Percentiles rank a stretch among this genome's conserved stretches.
Conservation (phyloP, 1,140 invertebrate species). For the Heliconius hermathena region DNA sequence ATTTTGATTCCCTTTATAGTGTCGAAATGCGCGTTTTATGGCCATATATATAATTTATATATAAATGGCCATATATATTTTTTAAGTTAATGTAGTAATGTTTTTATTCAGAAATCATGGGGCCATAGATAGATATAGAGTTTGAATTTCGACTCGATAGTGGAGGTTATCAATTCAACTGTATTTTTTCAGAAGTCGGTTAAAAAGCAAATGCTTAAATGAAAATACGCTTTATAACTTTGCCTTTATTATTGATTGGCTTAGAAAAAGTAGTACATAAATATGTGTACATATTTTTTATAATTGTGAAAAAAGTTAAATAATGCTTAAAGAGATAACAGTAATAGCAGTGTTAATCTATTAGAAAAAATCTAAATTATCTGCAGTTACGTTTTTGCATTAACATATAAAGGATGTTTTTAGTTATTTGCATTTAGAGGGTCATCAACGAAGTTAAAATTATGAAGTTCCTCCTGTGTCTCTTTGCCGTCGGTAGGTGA, state of each 20-base stretch:
- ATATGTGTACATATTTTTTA: not conserved
- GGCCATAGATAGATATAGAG: too few relatives aligned
- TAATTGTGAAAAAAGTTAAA: not conserved
- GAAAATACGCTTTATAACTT: not conserved
- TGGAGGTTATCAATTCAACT: too few relatives aligned
- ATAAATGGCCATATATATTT: too few relatives aligned
- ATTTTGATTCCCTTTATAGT: too few relatives aligned
- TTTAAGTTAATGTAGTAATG: too few relatives aligned
- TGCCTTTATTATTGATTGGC: not conserved
- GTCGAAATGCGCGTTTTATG: too few relatives aligned
- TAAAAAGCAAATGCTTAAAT: not conserved
- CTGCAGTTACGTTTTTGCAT: not conserved
- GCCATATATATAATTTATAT: too few relatives aligned
- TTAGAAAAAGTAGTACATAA: not conserved
- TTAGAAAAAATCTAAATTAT: not conserved
- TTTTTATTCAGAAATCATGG: too few relatives aligned
- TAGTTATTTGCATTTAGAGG: not conserved
- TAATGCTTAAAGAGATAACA: not conserved
- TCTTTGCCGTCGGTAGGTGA: conserved; percentile 9
- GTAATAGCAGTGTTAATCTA: not conserved
- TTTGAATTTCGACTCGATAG: too few relatives aligned
- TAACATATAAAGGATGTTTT: not conserved
- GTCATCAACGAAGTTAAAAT: not conserved
- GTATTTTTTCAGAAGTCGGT: too few relatives aligned
- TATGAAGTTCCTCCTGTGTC: conserved; percentile 21